Evolutionary conservation across 92 coral and sea anemone species (phyloP), one percentile per base, ranked within the genome.

Genomic region (Virgularia gustaviana): DNA sequence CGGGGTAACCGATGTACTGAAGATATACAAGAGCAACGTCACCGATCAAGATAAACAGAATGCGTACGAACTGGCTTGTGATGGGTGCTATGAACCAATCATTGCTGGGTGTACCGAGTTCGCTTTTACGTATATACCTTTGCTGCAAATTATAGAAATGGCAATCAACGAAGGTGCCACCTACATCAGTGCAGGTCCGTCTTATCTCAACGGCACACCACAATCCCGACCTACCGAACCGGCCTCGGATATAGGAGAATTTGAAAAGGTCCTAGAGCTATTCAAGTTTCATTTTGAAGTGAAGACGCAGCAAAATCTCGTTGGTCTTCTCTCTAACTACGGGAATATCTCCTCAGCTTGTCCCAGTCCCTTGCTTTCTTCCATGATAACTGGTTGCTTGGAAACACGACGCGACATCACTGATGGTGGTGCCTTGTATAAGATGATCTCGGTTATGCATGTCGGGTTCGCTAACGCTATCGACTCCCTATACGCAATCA

Each of bases 31-130:
- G 56, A 43, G 3, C 1, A 39, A 65, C 35, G 54, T 27, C 31
- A 36, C 72, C 6, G n/a, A 22, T 28, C 34, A 65, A 6, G 72
- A 65, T 65, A 49, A 73, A 11, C 71, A 76, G 19, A 77, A 35
- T 28, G 83, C 80, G 39, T 83, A 83, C 7, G 79, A 87, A 52
- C 72, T 80, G 56, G 81, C 79, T 11, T 87, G 92, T 60, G 92
- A 87, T 41, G 94, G 94, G n/a, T 87, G 94, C 65, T 87, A 87
- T 34, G 94, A 87, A 38, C 94, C 94, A 0, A 29, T 87, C 15
- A 60, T 87, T 24, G 83, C 89, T 0, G 94, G 94, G 2, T 73
- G 71, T 36, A 84, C 86, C 3, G 94, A 87, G 51, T 87, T 87
- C 54, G 51, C 94, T 0, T 68, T 87, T 51, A 83, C 87, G 22